Evolutionary conservation across 2,113 vertebrate genomes (phyloP).

Genomic region (Entelurus aequoreus): DNA sequence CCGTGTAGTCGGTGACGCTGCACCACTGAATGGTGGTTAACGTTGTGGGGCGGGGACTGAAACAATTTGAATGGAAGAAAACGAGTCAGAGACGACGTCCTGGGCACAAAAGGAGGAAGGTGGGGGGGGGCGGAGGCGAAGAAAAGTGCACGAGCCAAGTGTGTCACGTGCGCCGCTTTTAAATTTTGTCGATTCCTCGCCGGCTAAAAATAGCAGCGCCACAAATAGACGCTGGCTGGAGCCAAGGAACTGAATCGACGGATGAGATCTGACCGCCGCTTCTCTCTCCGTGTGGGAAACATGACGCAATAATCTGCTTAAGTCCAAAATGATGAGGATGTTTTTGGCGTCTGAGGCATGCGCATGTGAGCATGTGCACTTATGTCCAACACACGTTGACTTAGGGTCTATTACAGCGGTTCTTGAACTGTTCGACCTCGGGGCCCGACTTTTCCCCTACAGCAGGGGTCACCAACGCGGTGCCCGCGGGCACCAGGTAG

Average conservation of each 20-base stretch:
- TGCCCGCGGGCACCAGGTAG: too few relatives aligned
- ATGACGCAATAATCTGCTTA: too few relatives aligned
- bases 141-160: slow-evolving; percentile 8
- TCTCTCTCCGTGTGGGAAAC: too few relatives aligned
- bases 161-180: slow-evolving; percentile 49
- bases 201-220: slow-evolving; percentile 82
- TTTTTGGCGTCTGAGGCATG: too few relatives aligned
- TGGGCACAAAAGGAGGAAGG: slow-evolving; percentile 15
- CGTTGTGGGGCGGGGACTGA: not conserved
- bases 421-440: too few relatives aligned
- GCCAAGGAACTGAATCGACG: slow-evolving; percentile 15
- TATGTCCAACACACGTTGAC: too few relatives aligned
- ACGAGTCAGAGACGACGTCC: slow-evolving; percentile 4
- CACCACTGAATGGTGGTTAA: slow-evolving; percentile 28
- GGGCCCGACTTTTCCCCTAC: too few relatives aligned
- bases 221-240: slow-evolving; percentile 40
- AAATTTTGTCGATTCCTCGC: slow-evolving; percentile 86
- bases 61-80: slow-evolving; percentile 30
- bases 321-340: too few relatives aligned
- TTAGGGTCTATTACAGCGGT: too few relatives aligned
- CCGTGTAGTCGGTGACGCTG: slow-evolving; percentile 39
- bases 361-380: too few relatives aligned
- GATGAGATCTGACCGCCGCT: not conserved
- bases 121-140: not conserved
- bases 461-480: too few relatives aligned